Base-by-base conservation (phyloP, 1,140 invertebrate genomes). In the Monomorium pharaonis region DNA sequence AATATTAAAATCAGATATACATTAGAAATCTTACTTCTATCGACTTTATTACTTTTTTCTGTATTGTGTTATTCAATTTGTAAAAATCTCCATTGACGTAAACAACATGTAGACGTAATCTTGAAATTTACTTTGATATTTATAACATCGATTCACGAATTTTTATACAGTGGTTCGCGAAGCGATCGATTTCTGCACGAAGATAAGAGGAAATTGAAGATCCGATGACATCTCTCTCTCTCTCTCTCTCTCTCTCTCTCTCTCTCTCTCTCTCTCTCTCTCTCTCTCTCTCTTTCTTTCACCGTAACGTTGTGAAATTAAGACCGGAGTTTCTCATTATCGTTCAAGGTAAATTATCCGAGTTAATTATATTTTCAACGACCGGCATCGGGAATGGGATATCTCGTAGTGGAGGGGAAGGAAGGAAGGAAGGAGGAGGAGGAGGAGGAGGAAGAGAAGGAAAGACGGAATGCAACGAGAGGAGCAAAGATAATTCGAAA, bases 401-500 rank as follows among this genome's bases (percentile, higher is more conserved):
- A 37, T 7, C 4, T 37, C 7, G 4, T 37, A 5, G 37, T 3
- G 37, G 37, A 54, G 16, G 27, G 47, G 44, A 44, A 3, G 7
- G 9, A 21, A 24, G 54, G 54, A 14, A 9, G 7, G 54, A 9
- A n/a, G 60, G 16, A 33, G 7, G 16, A 9, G 27, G 1, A 2
- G 16, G 0, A 2, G 7, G n/a, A 1, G 51, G 7, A 21, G 2
- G 16, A 18, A n/a, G 9, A 18, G n/a, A 21, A 27, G 16, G 49
- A 21, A 27, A 10, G 49, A 14, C 18, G 51, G n/a, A 72, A 81
- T 58, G 49, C 24, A 12, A 6, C 12, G 12, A 7, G 9, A 58
- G 24, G 24, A 44, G 49, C 51, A 33, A 24, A 5, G 24, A 74
- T 83, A 83, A 72, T 58, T 83, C 54, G 67, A 83, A 33, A 74